phyloP scores from a whole-genome alignment of 2,888 invertebrate species.

The Serripes groenlandicus region DNA sequence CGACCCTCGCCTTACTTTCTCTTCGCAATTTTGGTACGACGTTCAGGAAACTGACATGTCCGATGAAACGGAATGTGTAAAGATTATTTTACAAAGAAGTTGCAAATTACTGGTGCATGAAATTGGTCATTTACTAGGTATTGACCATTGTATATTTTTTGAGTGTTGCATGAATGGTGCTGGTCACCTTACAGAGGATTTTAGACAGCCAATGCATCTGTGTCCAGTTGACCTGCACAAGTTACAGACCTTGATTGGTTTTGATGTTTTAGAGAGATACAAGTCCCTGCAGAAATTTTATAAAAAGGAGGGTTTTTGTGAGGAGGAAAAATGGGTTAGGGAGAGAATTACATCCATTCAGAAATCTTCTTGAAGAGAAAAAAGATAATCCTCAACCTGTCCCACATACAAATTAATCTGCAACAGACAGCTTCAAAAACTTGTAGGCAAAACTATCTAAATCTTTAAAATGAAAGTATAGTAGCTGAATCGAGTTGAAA shows the following conservation, averaged over 20 bases:
- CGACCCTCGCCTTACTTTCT: slow-evolving; percentile 81
- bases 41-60: slow-evolving; percentile 39
- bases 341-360: slow-evolving; percentile 60
- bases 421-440: too few relatives aligned
- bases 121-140: slow-evolving; percentile 83
- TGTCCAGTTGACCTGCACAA: slow-evolving; percentile 84
- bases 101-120: slow-evolving; percentile 85
- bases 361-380: not conserved
- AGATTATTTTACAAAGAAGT: slow-evolving; percentile 78
- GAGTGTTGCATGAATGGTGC: slow-evolving; percentile 85
- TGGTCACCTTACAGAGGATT: slow-evolving; percentile 84
- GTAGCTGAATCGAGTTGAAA: too few relatives aligned
- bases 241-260: slow-evolving; percentile 79
- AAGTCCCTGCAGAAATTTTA: slow-evolving; percentile 75
- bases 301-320: slow-evolving; percentile 67
- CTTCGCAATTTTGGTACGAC: slow-evolving; percentile 81
- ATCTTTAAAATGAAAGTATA: too few relatives aligned
- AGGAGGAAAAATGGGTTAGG: slow-evolving; percentile 76
- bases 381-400: not conserved
- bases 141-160: slow-evolving; percentile 83
- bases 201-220: slow-evolving; percentile 83
- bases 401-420: too few relatives aligned
- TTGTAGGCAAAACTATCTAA: too few relatives aligned
- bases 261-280: slow-evolving; percentile 78
- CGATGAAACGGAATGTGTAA: slow-evolving; percentile 55